A percentile compares a stretch with the other conserved stretches of the same genome.
phyloP scores from a whole-genome alignment of 2,113 vertebrate genomes.

The Tursiops truncatus region DNA sequence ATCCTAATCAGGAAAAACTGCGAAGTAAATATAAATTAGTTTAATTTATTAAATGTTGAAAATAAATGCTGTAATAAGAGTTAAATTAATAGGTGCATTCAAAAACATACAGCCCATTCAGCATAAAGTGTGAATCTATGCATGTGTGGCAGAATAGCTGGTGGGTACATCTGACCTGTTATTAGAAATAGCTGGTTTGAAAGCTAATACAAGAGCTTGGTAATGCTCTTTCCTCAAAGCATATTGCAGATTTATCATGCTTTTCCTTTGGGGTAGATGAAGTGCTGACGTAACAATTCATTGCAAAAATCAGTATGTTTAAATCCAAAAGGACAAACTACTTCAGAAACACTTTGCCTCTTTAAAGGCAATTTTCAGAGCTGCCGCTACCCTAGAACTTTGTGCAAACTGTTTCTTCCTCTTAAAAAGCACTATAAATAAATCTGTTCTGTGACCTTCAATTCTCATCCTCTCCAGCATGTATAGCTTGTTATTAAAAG shows the following conservation, averaged over 20 bases:
- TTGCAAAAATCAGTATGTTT: slow-evolving; percentile 58
- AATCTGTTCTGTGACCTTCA: slow-evolving; percentile 50
- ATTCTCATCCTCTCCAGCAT: not conserved
- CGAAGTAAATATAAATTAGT: not conserved
- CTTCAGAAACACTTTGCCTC: slow-evolving; percentile 48
- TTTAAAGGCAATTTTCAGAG: slow-evolving; percentile 61
- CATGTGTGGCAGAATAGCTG: slow-evolving; percentile 53
- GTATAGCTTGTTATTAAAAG: not conserved
- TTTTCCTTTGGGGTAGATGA: slow-evolving; percentile 57
- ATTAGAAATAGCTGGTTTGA: slow-evolving; percentile 72
- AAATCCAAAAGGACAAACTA: slow-evolving; percentile 68
- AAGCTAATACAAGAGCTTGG: slow-evolving; percentile 56
- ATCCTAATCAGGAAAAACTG: not conserved
- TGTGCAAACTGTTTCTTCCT: slow-evolving; percentile 19
- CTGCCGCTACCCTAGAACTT: slow-evolving; percentile 39
- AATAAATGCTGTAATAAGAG: not conserved
- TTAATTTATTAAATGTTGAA: slow-evolving; percentile 23
- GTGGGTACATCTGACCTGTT: slow-evolving; percentile 70
- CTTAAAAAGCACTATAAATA: slow-evolving; percentile 38
- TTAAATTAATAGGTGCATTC: not conserved
- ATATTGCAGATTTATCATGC: slow-evolving; percentile 68
- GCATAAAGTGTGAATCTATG: slow-evolving; percentile 9
- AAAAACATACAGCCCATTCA: slow-evolving; percentile 33
- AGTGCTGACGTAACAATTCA: slow-evolving; percentile 71
- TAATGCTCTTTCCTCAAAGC: slow-evolving; percentile 70